Conservation (phyloP, 2,797 vertebrate genomes). For the Malacoctenus gilli region DNA sequence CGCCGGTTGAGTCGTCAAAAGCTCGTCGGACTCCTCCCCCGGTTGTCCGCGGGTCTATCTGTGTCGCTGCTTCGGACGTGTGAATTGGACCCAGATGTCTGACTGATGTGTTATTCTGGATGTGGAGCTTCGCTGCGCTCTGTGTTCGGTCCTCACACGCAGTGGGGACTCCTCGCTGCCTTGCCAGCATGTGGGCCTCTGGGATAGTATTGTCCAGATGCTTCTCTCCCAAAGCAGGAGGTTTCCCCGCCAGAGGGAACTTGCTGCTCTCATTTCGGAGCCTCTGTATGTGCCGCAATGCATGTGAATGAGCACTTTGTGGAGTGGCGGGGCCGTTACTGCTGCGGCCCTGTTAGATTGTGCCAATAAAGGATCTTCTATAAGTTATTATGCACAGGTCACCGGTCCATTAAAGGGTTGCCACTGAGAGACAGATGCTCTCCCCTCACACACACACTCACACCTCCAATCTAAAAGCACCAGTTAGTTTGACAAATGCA, state of each 20-base stretch:
- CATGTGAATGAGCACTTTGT: constrained; percentile 29
- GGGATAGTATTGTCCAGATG: constrained; percentile 85
- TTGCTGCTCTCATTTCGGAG: constrained; percentile 78
- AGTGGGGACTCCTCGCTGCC: constrained; percentile 60
- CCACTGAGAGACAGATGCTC: too few species aligned
- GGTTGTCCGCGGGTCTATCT: constrained; percentile 63
- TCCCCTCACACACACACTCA: too few species aligned
- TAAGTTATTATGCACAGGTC: too few species aligned
- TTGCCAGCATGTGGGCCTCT: constrained; percentile 71
- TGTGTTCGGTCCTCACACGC: constrained; percentile 65
- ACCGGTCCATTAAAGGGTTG: too few species aligned
- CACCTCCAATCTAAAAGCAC: too few species aligned
- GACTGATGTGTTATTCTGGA: constrained; percentile 75
- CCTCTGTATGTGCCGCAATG: constrained; percentile 63
- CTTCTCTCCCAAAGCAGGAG: constrained; percentile 73
- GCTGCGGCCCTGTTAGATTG: not conserved
- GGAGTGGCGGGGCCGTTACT: constrained; percentile 15
- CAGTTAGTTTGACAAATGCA: too few species aligned
- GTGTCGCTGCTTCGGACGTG: constrained; percentile 53
- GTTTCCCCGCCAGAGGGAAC: constrained; percentile 71
- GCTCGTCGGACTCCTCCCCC: constrained; percentile 29
- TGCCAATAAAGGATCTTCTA: too few species aligned
- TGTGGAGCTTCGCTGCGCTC: constrained; percentile 51
- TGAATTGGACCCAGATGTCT: constrained; percentile 69
- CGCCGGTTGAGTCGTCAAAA: constrained; percentile 14